Evolutionary conservation across 2,888 invertebrate species (phyloP).

Genomic region (Lamellibrachia satsuma): DNA sequence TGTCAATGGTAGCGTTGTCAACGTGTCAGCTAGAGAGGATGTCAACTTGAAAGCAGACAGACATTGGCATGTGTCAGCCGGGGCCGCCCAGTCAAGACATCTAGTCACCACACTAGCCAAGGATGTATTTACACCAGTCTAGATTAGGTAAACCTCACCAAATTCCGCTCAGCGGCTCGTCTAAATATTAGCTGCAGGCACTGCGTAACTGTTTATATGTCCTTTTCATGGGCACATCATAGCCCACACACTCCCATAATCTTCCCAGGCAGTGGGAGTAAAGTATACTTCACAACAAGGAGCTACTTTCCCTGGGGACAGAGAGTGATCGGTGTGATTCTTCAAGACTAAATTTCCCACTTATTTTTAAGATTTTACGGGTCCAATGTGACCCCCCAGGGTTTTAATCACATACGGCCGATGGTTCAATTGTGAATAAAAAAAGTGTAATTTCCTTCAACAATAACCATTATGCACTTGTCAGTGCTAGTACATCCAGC

Average conservation of each 20-base stretch:
- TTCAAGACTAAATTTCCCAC: not conserved
- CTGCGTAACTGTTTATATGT: not conserved
- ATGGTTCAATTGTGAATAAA: not conserved
- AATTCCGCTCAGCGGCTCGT: not conserved
- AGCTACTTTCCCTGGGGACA: not conserved
- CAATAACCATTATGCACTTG: not conserved
- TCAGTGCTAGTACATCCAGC: not conserved
- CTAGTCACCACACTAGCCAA: not conserved
- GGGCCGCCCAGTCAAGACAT: not conserved
- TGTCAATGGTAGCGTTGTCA: conserved; percentile 4
- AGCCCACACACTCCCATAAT: not conserved
- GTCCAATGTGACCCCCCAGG: not conserved
- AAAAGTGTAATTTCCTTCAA: not conserved
- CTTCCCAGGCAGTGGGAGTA: not conserved
- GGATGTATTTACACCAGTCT: not conserved
- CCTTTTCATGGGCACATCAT: not conserved
- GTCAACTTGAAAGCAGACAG: conserved; percentile 5
- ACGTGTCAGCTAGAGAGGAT: not conserved
- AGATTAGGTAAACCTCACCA: not conserved
- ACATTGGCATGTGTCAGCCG: not conserved
- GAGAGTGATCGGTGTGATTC: not conserved
- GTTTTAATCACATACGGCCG: not conserved
- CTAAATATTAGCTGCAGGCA: not conserved
- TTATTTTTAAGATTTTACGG: not conserved
- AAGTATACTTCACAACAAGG: not conserved